Evolutionary conservation across 2,888 invertebrate genomes (phyloP), one percentile per base, ranked within the genome.

Genomic region (Drosophila barbarae): DNA sequence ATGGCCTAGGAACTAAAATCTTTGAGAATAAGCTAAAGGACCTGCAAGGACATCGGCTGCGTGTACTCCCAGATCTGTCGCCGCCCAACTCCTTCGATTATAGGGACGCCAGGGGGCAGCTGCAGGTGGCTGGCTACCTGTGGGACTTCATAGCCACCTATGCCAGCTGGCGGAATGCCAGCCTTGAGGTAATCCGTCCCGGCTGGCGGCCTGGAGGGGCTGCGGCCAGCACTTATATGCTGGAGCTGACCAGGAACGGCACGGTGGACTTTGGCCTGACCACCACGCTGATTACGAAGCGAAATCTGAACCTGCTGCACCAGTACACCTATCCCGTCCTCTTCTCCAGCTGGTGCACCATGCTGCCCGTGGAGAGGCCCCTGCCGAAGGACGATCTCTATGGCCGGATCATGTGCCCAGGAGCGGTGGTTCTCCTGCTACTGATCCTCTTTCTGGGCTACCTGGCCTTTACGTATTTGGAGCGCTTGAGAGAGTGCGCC

Each of bases 361-460:
- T 84, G 64, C 6, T 84, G 56, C 79, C 79, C 0, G 23, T 69
- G 44, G 84, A 79, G 42, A 42, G 38, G 2, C 30, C 51, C 0
- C 26, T 77, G 0, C 34, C 34, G 0, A 28, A 52, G 5, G 10
- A 15, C 0, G 30, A 13, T 0, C 21, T 80, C 0, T 60, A 67
- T 12, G 23, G 1, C 3, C 21, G 65, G 6, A 35, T 75, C 2
- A 0, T 77, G 9, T 32, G 60, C 6, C 55, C 39, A 1, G 4
- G 51, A 2, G 57, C 64, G 0, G 6, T 64, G 12, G 2, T 28
- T 0, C n/a, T 74, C 1, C 13, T 74, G 0, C 8, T 66, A 32
- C 5, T 39, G 6, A 21, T 1, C 6, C 35, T 6, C 3, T 12
- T 23, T 13, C 28, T 54, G n/a, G 32, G 46, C 21, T 47, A 47